phyloP scores from a whole-genome alignment of 1,140 invertebrate genomes.

The Magallana angulata region DNA sequence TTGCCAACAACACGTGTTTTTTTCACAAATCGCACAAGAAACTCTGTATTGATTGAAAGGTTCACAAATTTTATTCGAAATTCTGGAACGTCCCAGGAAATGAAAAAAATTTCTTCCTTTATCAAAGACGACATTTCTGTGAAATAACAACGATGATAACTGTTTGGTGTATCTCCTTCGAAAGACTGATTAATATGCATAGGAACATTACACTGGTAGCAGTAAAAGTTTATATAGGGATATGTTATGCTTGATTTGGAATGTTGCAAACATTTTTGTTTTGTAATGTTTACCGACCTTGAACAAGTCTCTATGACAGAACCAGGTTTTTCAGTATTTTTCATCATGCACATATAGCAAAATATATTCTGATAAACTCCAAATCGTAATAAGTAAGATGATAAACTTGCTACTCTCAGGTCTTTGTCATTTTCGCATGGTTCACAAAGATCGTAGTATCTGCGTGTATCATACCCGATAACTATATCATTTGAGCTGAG shows the following conservation, averaged over 20 bases:
- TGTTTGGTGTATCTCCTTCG: too few relatives aligned
- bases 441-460: neutral
- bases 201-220: neutral
- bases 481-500: neutral
- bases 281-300: neutral
- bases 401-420: neutral
- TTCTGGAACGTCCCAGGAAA: too few relatives aligned
- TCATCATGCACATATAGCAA: neutral
- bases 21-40: too few relatives aligned
- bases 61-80: too few relatives aligned
- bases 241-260: neutral
- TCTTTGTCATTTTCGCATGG: neutral
- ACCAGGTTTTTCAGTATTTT: neutral
- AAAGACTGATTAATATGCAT: neutral
- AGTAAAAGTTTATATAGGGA: neutral
- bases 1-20: too few relatives aligned
- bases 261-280: neutral
- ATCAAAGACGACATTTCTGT: too few relatives aligned
- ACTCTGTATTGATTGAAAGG: too few relatives aligned
- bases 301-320: neutral
- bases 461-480: too few relatives aligned
- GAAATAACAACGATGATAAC: too few relatives aligned
- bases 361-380: neutral
- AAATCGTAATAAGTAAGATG: neutral
- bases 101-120: too few relatives aligned